Evolutionary conservation across 2,888 invertebrate genomes (phyloP).

Genomic region (Minunthozetes semirufus): DNA sequence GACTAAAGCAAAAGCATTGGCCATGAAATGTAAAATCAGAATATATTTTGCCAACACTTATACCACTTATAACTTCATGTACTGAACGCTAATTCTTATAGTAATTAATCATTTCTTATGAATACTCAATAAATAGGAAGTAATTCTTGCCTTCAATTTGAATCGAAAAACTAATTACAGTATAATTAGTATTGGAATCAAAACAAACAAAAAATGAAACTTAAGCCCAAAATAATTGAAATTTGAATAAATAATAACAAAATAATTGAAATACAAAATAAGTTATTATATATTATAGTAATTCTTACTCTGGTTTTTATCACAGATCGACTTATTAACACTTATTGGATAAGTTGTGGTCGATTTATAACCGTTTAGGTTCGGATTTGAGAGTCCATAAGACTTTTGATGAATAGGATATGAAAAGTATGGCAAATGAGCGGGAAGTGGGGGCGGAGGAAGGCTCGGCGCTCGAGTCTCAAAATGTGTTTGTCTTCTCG

Average conservation of each 20-base stretch:
- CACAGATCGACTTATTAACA: slow-evolving; percentile 3
- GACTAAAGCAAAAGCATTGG: background rate
- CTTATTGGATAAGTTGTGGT: background rate
- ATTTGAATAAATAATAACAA: too few species aligned
- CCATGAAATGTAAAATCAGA: slow-evolving; percentile 7
- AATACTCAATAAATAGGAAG: background rate
- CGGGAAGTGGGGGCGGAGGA: background rate
- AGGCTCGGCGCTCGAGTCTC: background rate
- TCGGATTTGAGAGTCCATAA: background rate
- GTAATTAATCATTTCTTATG: background rate
- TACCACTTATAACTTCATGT: background rate
- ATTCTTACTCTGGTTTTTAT: slow-evolving; percentile 8
- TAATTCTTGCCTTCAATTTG: background rate
- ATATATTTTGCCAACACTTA: background rate
- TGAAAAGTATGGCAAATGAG: background rate
- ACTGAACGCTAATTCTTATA: too few species aligned
- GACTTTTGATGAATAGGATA: background rate
- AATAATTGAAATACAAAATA: too few species aligned
- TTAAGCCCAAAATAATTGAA: too few species aligned
- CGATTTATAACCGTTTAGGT: background rate
- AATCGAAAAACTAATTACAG: background rate
- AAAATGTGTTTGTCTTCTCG: background rate
- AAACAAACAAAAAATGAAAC: background rate
- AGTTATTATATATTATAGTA: background rate
- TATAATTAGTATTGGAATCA: background rate